Base-by-base conservation (phyloP, 2,113 vertebrate species). In the Drymodes brunneopygia region DNA sequence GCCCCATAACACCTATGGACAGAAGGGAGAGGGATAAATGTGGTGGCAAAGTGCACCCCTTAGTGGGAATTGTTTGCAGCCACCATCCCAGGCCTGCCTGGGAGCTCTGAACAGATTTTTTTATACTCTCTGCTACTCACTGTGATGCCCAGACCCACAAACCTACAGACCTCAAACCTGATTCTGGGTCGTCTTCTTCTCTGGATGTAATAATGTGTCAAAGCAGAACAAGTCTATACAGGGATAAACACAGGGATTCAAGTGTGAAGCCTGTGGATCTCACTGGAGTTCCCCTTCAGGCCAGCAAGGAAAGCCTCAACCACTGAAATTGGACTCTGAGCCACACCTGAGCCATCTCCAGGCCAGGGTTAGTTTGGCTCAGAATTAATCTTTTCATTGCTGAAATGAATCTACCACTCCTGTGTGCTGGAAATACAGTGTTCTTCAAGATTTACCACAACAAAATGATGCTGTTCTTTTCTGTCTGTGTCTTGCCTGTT, bases 381-480 rank as follows among this genome's bases (percentile, higher is more conserved):
- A 72, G 40, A 47, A 44, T 81, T 29, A 62, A 79, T 45, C 1
- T 54, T 92, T 88, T 54, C 23, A 23, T 67, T 71, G 42, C 33
- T 80, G 35, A 54, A 86, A 67, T 38, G 35, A 72, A 60, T 13
- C 3, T 56, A 38, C 48, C 7, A 6, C 4, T 75, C 7, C 62
- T 22, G 7, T 16, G 15, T 38, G 6, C 53, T 72, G 66, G 40
- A 31, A 77, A 69, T 47, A 15, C 44, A 58, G 6, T 6, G 12
- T 61, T 14, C 54, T 65, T 17, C 54, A 29, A 73, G 11, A 11
- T 53, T 89, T 70, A 19, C 12, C 19, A 42, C 27, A 64, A 53
- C 2, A 65, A 65, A 69, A 38, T 1, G 0, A n/a, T 72, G 9
- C 9, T 38, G 0, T 29, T 54, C 0, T 27, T 64, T 83, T 60